These are phyloP conservation scores for Grammomys dolichurus DNA, from an alignment of 2,113 vertebrate species.

Conservation along the genomic window DNA sequence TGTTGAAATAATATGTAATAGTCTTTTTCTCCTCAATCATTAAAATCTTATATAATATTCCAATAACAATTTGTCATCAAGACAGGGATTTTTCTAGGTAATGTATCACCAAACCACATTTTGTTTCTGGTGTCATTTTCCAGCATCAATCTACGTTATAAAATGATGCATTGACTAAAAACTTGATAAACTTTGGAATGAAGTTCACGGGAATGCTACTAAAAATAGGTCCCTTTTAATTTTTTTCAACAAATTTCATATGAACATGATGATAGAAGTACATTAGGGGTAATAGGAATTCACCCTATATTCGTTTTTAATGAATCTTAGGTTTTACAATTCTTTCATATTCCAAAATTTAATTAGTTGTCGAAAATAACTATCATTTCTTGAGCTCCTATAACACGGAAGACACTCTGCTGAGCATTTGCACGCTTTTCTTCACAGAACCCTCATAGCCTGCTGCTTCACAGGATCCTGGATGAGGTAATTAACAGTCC, in stretches of 20 bases:
- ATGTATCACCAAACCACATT: slow-evolving; percentile 80
- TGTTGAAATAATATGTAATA: slow-evolving; percentile 82
- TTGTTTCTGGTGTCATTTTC: slow-evolving; percentile 77
- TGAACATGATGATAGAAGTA: slow-evolving; percentile 78
- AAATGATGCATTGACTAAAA: slow-evolving; percentile 74
- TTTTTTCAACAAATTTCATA: slow-evolving; percentile 81
- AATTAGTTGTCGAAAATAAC: slow-evolving; percentile 83
- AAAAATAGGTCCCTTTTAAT: slow-evolving; percentile 80
- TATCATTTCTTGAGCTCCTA: slow-evolving; percentile 42
- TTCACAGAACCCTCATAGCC: background rate
- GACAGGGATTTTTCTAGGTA: slow-evolving; percentile 84
- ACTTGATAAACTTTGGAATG: slow-evolving; percentile 81
- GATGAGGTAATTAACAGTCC: background rate
- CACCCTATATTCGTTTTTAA: slow-evolving; percentile 84
- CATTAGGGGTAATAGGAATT: slow-evolving; percentile 84
- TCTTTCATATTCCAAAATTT: slow-evolving; percentile 77
- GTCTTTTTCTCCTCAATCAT: slow-evolving; percentile 80
- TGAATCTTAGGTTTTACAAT: slow-evolving; percentile 83
- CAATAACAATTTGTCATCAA: slow-evolving; percentile 78
- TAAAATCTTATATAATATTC: slow-evolving; percentile 80
- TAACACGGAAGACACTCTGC: background rate
- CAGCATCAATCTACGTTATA: slow-evolving; percentile 61
- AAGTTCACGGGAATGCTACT: slow-evolving; percentile 71
- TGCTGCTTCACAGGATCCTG: background rate
- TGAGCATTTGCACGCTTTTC: background rate